Percentiles rank a stretch among this genome's conserved stretches.
These are phyloP conservation scores for Agrilus biguttatus DNA, from an alignment of 2,888 invertebrate species.

Conservation along the genomic window DNA sequence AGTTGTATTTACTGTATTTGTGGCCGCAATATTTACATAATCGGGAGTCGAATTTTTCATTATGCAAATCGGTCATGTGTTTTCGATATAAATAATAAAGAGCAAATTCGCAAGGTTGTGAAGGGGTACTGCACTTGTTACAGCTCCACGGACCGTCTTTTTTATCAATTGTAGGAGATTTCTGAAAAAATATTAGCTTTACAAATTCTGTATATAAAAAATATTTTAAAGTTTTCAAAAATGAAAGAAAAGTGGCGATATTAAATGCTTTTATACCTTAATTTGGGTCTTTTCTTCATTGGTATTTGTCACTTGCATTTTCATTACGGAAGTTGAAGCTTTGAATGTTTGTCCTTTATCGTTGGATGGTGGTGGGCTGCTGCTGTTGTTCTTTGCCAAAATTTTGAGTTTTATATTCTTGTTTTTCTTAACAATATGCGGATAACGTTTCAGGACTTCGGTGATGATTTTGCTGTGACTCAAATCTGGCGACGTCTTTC, in stretches of 20 bases:
- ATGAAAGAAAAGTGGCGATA: not conserved
- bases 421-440: conserved; percentile 72
- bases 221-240: too few relatives aligned
- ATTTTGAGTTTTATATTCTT: conserved; percentile 80
- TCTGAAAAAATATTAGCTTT: too few relatives aligned
- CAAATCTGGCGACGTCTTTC: conserved; percentile 16
- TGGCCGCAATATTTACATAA: conserved; percentile 79
- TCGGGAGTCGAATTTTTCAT: conserved; percentile 58
- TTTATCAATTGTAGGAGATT: conserved; percentile 9
- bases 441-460: conserved; percentile 77
- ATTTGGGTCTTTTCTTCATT: not conserved
- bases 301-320: conserved; percentile 3
- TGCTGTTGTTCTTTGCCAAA: conserved; percentile 39
- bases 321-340: conserved; percentile 6
- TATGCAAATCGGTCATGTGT: conserved; percentile 69
- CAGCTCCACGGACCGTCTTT: conserved; percentile 70
- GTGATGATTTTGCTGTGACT: conserved; percentile 74
- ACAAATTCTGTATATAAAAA: too few relatives aligned
- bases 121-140: conserved; percentile 55
- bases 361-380: conserved; percentile 5
- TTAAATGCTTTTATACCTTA: conserved; percentile 2
- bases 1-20: conserved; percentile 55
- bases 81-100: conserved; percentile 67
- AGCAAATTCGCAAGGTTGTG: conserved; percentile 50
- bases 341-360: not conserved